Evolutionary conservation across 64 coral and sea anemone species (phyloP).

Genomic region (Stichodactyla helianthus): DNA sequence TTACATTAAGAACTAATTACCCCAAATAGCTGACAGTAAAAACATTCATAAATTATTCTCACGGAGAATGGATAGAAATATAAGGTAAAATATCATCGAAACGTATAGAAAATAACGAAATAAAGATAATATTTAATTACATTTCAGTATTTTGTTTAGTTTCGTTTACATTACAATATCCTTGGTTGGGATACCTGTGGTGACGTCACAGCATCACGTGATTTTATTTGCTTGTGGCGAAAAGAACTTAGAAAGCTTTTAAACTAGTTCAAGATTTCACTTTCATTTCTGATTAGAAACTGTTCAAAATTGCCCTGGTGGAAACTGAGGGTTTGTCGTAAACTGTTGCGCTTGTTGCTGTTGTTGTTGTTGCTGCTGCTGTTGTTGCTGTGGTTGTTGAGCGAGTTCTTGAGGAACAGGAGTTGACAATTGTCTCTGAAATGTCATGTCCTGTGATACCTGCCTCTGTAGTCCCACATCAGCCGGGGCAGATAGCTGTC

Average conservation of each 20-base stretch:
- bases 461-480: slow-evolving; percentile 40
- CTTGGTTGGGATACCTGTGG: background rate
- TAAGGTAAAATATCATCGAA: background rate
- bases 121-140: background rate
- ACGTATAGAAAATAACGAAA: background rate
- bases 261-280: background rate
- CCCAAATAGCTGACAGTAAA: background rate
- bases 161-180: background rate
- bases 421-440: slow-evolving; percentile 44
- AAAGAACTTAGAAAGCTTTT: background rate
- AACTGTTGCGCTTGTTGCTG: slow-evolving; percentile 54
- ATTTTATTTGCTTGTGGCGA: background rate
- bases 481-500: slow-evolving; percentile 46
- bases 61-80: background rate
- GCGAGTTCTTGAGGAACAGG: slow-evolving; percentile 45
- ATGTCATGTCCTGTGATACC: slow-evolving; percentile 44
- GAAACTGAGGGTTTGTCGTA: slow-evolving; percentile 39
- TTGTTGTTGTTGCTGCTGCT: slow-evolving; percentile 42
- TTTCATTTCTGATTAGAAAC: background rate
- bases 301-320: slow-evolving; percentile 33
- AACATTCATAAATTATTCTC: background rate
- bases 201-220: background rate
- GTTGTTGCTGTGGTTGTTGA: slow-evolving; percentile 59
- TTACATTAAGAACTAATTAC: background rate
- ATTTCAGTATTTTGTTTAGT: background rate